A percentile compares a stretch with the other conserved stretches of the same genome.
Conservation (phyloP, 2,888 invertebrate genomes). For the Dilophus febrilis region DNA sequence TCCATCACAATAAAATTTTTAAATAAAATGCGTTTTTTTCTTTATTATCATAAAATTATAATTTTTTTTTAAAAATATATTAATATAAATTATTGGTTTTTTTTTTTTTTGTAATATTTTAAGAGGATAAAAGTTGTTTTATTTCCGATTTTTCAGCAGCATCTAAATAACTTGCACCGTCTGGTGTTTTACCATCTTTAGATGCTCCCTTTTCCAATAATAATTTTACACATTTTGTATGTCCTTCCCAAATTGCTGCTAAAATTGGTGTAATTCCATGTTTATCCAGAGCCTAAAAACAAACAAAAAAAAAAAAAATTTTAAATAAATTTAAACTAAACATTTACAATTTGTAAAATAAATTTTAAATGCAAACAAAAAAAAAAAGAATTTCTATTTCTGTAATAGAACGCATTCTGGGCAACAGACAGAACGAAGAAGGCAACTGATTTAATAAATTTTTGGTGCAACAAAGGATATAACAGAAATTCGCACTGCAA, state of each 20-base stretch:
- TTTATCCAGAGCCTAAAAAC: slow-evolving; percentile 67
- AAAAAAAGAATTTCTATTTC: background rate
- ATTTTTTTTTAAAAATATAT: background rate
- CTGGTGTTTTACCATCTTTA: slow-evolving; percentile 68
- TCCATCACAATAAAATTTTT: too few species aligned
- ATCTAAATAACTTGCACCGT: slow-evolving; percentile 72
- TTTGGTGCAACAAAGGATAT: too few species aligned
- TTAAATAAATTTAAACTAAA: slow-evolving; percentile 2
- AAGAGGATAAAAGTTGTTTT: slow-evolving; percentile 43
- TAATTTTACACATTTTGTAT: slow-evolving; percentile 76
- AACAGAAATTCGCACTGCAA: too few species aligned
- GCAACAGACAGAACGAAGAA: too few species aligned
- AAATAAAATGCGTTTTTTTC: too few species aligned
- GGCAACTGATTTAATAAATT: too few species aligned
- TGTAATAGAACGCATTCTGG: too few species aligned
- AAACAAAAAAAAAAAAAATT: background rate
- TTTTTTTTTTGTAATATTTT: too few species aligned
- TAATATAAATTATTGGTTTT: background rate
- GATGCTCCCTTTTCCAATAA: slow-evolving; percentile 71
- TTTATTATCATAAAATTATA: too few species aligned
- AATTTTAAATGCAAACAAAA: background rate
- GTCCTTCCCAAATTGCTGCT: slow-evolving; percentile 95
- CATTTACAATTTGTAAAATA: background rate
- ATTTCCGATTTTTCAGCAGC: slow-evolving; percentile 87
- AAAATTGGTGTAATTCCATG: slow-evolving; percentile 88